Percentiles rank a stretch among this genome's conserved stretches.
phyloP scores from a whole-genome alignment of 1,140 invertebrate species.

The Cydia splendana region DNA sequence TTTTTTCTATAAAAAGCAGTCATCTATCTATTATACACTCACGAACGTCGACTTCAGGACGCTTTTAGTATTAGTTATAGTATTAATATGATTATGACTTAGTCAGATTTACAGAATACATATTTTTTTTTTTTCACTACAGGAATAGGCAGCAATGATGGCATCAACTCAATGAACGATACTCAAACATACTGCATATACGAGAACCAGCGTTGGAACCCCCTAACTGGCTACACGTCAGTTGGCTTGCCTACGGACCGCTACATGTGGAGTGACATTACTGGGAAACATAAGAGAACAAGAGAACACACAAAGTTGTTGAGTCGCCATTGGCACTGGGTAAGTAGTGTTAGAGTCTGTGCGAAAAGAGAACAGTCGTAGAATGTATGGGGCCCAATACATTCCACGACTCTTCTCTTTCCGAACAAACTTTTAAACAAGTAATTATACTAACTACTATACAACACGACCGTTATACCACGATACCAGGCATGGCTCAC shows the following conservation, averaged over 20 bases:
- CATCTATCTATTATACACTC: no score
- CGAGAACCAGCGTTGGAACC: slow-evolving; percentile 97
- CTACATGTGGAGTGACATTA: slow-evolving; percentile 94
- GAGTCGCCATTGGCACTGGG: slow-evolving; percentile 94
- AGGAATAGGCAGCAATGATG: slow-evolving; percentile 84
- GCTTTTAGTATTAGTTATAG: no score
- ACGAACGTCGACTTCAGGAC: no score
- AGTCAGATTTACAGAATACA: background rate
- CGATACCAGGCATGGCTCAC: no score
- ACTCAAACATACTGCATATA: slow-evolving; percentile 92
- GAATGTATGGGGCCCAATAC: no score
- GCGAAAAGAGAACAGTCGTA: no score
- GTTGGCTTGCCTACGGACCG: slow-evolving; percentile 93
- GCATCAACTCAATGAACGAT: slow-evolving; percentile 89
- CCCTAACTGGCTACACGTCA: slow-evolving; percentile 90
- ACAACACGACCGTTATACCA: no score
- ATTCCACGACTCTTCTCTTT: no score
- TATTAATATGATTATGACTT: background rate
- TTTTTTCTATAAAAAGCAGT: no score
- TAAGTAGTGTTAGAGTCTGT: slow-evolving; percentile 57
- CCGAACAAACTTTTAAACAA: no score
- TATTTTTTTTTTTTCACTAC: slow-evolving; percentile 47
- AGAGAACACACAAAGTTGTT: slow-evolving; percentile 92
- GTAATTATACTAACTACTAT: no score
- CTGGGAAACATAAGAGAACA: slow-evolving; percentile 89